These are phyloP conservation scores for Pithys albifrons DNA, from an alignment of 2,113 vertebrate genomes.

Conservation along the genomic window DNA sequence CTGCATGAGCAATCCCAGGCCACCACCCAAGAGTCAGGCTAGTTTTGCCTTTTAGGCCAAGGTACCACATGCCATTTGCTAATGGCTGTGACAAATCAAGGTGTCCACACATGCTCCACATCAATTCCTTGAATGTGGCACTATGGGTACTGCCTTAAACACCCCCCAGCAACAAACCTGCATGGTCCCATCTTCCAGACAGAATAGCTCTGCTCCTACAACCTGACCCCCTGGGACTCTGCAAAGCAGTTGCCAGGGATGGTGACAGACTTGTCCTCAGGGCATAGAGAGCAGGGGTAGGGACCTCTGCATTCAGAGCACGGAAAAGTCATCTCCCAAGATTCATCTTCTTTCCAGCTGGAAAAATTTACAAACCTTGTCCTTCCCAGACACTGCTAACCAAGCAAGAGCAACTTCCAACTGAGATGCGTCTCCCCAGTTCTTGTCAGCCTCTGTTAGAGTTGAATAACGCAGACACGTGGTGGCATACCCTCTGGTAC, in stretches of 20 bases:
- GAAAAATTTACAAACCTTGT: neutral
- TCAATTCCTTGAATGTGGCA: neutral
- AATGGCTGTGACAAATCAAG: neutral
- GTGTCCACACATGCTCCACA: neutral
- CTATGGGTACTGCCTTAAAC: neutral
- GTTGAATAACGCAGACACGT: neutral
- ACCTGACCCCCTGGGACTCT: neutral
- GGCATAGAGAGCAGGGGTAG: neutral
- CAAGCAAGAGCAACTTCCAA: constrained; percentile 25
- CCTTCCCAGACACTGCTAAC: neutral
- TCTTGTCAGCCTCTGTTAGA: constrained; percentile 39
- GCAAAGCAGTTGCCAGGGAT: neutral
- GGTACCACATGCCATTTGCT: neutral
- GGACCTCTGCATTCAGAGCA: neutral
- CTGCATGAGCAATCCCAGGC: neutral
- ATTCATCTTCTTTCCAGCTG: neutral
- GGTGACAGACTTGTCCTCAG: neutral
- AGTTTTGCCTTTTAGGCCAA: neutral
- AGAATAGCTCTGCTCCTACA: neutral
- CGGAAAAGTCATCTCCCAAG: neutral
- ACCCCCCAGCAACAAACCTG: neutral
- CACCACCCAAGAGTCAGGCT: neutral
- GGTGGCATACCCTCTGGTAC: constrained; percentile 34
- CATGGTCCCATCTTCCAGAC: neutral
- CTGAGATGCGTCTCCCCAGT: neutral